Base-by-base conservation (phyloP, 2,113 vertebrate species). In the Dryoscopus gambensis region DNA sequence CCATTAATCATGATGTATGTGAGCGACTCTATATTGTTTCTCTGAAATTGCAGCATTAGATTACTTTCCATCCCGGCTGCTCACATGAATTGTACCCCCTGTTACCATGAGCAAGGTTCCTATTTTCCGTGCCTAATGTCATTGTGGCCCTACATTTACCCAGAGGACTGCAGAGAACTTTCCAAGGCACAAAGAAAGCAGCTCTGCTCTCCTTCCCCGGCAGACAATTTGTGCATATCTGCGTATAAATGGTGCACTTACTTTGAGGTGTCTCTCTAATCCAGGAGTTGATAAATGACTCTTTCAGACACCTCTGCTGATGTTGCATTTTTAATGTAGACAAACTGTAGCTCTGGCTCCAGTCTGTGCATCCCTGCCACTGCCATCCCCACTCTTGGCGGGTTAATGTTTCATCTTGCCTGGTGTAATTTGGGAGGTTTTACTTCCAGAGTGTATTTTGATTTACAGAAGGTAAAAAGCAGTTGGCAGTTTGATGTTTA, bases 1-100 rank as follows among this genome's bases (percentile, higher is more conserved):
- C 88, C 96, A 87, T 98, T 95, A 97, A 96, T 98, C 96, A 94
- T 46, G 80, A 93, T 89, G 94, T 93, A 53, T 96, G 95, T 71
- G 86, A 95, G 95, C 30, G 76, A 69, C 91, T 93, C 87, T 89
- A 44, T 94, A 95, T 89, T 84, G 97, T 84, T 95, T 89, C 74
- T 78, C 76, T 84, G 92, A 93, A 96, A 93, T 93, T 97, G 94
- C 69, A 40, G 75, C 77, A 90, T 96, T 95, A 91, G 92, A 96
- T 95, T 93, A 57, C 56, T 64, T 90, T 71, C 71, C 84, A 74
- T 83, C 70, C 95, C 0, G 44, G 74, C 85, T 74, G 70, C 87
- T 93, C 82, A 57, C 67, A 67, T 96, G 90, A 92, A 74, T 93
- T 78, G 88, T 57, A 87, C 57, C 52, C 81, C 89, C 91, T 77